Conservation (phyloP, 2,797 vertebrate genomes). For the Chromis chromis region DNA sequence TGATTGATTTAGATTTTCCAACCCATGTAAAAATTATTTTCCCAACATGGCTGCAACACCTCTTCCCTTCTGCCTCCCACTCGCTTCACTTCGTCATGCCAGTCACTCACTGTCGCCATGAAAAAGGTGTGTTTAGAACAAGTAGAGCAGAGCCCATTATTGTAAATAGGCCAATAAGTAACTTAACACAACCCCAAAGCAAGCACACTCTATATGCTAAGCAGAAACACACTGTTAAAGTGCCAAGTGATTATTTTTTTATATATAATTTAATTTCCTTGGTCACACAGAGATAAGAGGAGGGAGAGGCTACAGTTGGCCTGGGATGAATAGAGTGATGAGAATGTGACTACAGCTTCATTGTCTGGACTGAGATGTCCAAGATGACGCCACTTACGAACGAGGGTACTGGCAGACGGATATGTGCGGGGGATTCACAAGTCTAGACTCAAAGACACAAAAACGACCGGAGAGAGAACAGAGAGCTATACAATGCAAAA, state of each 20-base stretch:
- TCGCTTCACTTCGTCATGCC: conserved; percentile 46
- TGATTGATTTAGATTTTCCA: conserved; percentile 35
- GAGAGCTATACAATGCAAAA: background rate
- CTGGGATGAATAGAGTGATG: conserved; percentile 74
- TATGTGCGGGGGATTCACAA: conserved; percentile 31
- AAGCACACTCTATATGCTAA: conserved; percentile 86
- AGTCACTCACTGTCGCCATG: conserved; percentile 67
- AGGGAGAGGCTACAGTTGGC: conserved; percentile 73
- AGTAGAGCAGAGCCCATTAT: conserved; percentile 78
- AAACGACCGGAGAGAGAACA: background rate
- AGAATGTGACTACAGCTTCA: conserved; percentile 73
- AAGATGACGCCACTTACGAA: conserved; percentile 58
- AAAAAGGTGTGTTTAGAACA: conserved; percentile 71
- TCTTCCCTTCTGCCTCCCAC: conserved; percentile 15
- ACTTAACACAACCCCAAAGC: conserved; percentile 76
- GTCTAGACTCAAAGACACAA: conserved; percentile 41
- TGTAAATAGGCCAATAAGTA: conserved; percentile 81
- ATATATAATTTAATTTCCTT: conserved; percentile 88
- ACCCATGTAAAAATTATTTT: conserved; percentile 17
- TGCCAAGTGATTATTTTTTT: conserved; percentile 86
- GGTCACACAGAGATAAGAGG: conserved; percentile 84
- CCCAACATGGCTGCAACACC: conserved; percentile 32
- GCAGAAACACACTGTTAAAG: conserved; percentile 78
- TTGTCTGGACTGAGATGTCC: conserved; percentile 77
- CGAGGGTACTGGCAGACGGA: conserved; percentile 47